Percentiles rank a stretch among this genome's conserved stretches.
Evolutionary conservation across 2,888 invertebrate genomes (phyloP).

Genomic region (Xanthorhoe designata): DNA sequence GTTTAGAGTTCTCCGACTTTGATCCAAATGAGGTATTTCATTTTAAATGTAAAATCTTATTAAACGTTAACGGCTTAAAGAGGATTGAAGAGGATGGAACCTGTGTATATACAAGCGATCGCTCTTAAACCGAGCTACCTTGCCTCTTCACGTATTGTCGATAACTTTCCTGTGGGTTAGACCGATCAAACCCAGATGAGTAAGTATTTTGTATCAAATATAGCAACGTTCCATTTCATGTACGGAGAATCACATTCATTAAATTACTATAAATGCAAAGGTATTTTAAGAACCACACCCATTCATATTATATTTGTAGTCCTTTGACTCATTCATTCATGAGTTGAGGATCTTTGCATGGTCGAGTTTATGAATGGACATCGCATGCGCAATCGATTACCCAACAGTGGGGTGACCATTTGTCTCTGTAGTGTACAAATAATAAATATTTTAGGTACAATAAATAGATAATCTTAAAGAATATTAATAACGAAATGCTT

Average conservation of each 20-base stretch:
- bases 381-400: conserved; percentile 63
- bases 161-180: too few species aligned
- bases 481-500: too few species aligned
- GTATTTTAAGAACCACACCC: conserved; percentile 26
- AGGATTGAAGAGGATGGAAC: too few species aligned
- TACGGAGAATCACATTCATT: conserved; percentile 8
- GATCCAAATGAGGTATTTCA: too few species aligned
- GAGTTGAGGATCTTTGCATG: conserved; percentile 54
- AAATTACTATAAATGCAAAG: conserved; percentile 20
- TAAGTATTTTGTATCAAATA: neutral
- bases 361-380: conserved; percentile 61
- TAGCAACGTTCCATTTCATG: conserved; percentile 13
- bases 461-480: neutral
- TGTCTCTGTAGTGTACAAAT: neutral
- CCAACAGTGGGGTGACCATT: conserved; percentile 27
- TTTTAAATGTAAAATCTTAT: too few species aligned
- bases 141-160: too few species aligned
- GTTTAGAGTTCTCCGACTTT: too few species aligned
- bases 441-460: neutral
- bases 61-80: too few species aligned
- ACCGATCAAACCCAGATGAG: too few species aligned
- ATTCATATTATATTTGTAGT: conserved; percentile 19
- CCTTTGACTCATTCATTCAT: conserved; percentile 42
- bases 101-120: too few species aligned
- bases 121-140: too few species aligned